Conservation (phyloP, 2,797 vertebrate species). For the Cercopithecus diana region DNA sequence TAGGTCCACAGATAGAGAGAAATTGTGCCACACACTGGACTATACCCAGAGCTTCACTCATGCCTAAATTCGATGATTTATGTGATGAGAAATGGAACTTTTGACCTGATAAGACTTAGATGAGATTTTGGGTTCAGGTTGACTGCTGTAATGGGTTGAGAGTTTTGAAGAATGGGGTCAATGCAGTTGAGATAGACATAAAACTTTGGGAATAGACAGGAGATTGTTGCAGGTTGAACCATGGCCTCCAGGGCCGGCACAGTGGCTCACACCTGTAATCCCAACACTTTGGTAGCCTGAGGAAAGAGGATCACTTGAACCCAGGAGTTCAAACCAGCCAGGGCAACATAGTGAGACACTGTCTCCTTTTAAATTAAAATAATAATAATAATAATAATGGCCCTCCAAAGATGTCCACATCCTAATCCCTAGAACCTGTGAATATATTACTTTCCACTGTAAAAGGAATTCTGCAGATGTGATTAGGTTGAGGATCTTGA, state of each 20-base stretch:
- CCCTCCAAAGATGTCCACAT: not conserved
- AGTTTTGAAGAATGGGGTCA: not conserved
- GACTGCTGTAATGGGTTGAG: not conserved
- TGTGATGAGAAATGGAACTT: not conserved
- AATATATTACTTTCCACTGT: not conserved
- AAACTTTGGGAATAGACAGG: not conserved
- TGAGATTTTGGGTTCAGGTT: not conserved
- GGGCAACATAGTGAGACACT: not conserved
- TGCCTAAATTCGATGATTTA: not conserved
- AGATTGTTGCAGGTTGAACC: not conserved
- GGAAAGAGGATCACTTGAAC: not conserved
- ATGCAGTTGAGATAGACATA: not conserved
- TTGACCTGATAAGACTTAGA: not conserved
- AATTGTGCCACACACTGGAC: not conserved
- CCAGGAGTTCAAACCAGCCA: not conserved
- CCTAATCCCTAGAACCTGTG: not conserved
- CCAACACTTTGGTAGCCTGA: not conserved
- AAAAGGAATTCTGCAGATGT: not conserved
- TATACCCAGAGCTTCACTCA: not conserved
- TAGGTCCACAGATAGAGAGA: not conserved
- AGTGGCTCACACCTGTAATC: not conserved
- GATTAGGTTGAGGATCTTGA: not conserved
- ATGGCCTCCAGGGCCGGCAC: fast-evolving
- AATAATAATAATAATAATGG: not conserved
- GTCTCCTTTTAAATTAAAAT: not conserved